Evolutionary conservation across 2,113 vertebrate genomes (phyloP).

Genomic region (Cariama cristata): DNA sequence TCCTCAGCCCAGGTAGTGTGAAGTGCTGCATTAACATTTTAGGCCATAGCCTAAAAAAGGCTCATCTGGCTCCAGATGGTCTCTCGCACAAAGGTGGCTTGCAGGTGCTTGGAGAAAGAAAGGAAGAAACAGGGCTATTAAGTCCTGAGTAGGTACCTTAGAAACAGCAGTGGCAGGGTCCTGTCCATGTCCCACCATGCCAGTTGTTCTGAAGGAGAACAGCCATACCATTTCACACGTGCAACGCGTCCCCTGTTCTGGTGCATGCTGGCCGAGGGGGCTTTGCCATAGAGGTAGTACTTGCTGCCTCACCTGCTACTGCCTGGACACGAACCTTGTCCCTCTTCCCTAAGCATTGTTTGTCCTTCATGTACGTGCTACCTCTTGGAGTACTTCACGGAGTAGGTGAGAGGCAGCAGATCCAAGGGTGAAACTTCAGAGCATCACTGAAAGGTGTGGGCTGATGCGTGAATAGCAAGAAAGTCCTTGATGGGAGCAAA

Average conservation of each 20-base stretch:
- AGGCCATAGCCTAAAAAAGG: background rate
- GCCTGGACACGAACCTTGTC: background rate
- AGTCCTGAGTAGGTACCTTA: background rate
- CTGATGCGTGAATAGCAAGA: background rate
- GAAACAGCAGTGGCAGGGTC: background rate
- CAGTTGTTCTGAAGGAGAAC: background rate
- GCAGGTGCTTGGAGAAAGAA: background rate
- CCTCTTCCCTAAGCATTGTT: accelerated
- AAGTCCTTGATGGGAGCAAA: background rate
- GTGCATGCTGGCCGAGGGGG: background rate
- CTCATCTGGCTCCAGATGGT: background rate
- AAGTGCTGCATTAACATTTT: background rate
- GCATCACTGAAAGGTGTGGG: background rate
- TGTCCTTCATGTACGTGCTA: accelerated
- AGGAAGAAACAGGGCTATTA: background rate
- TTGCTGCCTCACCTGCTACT: background rate
- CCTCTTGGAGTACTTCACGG: background rate
- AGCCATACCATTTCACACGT: accelerated
- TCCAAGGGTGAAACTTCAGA: accelerated
- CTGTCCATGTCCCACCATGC: background rate
- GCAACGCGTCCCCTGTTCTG: background rate
- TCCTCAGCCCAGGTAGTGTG: background rate
- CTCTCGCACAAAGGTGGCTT: background rate
- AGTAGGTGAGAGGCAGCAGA: background rate
- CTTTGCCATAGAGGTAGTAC: background rate